These are phyloP conservation scores for Lymantria monacha DNA, from an alignment of 2,888 invertebrate genomes.

Conservation along the genomic window DNA sequence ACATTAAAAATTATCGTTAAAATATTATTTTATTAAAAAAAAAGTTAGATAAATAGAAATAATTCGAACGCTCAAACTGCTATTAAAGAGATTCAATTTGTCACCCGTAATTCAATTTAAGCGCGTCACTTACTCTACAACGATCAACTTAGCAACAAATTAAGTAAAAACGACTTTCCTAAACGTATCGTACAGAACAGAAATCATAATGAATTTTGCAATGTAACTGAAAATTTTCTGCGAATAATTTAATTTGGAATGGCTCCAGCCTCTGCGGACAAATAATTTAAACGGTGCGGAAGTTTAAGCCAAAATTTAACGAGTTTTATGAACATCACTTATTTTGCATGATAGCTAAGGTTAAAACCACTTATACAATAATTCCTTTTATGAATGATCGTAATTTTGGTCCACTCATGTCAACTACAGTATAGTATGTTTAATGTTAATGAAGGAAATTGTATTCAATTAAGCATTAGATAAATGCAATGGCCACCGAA, in stretches of 20 bases:
- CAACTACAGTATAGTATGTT: not conserved
- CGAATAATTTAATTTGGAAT: conserved; percentile 78
- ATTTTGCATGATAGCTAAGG: conserved; percentile 70
- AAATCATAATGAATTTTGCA: conserved; percentile 58
- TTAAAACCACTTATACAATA: conserved; percentile 62
- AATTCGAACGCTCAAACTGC: conserved; percentile 38
- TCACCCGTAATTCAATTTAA: conserved; percentile 40
- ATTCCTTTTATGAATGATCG: conserved; percentile 60
- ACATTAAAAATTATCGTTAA: no score
- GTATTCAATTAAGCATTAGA: conserved; percentile 9
- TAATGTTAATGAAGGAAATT: not conserved
- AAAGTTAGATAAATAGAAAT: conserved; percentile 25
- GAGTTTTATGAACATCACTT: conserved; percentile 65
- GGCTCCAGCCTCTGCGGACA: conserved; percentile 71
- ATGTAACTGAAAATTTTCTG: conserved; percentile 66
- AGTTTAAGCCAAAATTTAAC: conserved; percentile 76
- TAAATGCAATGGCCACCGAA: conserved; percentile 34
- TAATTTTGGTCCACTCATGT: conserved; percentile 30
- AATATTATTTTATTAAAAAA: no score
- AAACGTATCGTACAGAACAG: conserved; percentile 49
- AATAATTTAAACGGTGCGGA: conserved; percentile 76
- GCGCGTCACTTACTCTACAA: conserved; percentile 36
- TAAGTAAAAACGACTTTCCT: conserved; percentile 46
- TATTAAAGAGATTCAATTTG: conserved; percentile 36
- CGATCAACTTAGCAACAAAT: conserved; percentile 46